Evolutionary conservation across 2,797 vertebrate genomes (phyloP).

Genomic region (Pseudocheirus occidentalis): DNA sequence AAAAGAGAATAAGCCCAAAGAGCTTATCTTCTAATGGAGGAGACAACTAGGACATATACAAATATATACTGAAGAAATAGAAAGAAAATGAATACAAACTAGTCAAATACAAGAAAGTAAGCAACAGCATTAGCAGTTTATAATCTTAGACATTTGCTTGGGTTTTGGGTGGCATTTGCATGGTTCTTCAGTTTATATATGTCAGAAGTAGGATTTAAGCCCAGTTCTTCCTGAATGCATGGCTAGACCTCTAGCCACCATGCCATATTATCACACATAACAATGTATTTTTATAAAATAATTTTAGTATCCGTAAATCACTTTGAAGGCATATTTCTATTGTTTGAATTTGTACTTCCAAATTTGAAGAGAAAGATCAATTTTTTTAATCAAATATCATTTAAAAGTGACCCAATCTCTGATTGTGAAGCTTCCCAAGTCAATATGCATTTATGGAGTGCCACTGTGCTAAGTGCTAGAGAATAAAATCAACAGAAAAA

Average conservation of each 20-base stretch:
- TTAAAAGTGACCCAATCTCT: not conserved
- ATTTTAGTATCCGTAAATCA: not conserved
- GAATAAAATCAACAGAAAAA: not conserved
- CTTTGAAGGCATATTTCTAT: not conserved
- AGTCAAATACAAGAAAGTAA: not conserved
- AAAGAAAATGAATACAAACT: not conserved
- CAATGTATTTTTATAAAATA: not conserved
- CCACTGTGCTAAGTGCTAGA: not conserved
- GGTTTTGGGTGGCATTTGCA: not conserved
- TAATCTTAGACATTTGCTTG: not conserved
- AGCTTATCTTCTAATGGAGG: not conserved
- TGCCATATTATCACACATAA: not conserved
- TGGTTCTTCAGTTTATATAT: not conserved
- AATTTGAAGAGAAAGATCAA: not conserved
- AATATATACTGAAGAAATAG: not conserved
- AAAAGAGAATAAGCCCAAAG: not conserved
- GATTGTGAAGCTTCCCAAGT: not conserved
- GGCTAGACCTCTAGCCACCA: not conserved
- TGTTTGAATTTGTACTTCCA: not conserved
- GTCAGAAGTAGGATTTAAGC: not conserved
- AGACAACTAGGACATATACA: not conserved
- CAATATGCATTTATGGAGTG: not conserved
- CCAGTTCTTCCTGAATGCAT: not conserved
- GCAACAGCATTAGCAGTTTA: not conserved
- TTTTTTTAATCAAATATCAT: not conserved